These are phyloP conservation scores for Scyliorhinus canicula DNA, from an alignment of 2,797 vertebrate genomes.

Conservation along the genomic window DNA sequence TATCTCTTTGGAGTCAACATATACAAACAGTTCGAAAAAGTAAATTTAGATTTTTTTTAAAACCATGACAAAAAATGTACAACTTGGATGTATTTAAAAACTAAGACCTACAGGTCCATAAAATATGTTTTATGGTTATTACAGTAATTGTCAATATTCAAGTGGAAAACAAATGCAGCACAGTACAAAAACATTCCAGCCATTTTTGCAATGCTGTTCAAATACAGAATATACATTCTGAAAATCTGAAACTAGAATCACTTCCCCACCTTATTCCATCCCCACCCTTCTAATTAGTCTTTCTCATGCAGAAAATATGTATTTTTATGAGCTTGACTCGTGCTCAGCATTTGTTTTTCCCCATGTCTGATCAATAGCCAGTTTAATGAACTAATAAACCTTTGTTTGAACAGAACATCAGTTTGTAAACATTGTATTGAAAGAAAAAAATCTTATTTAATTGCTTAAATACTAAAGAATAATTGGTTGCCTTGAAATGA, in stretches of 20 bases:
- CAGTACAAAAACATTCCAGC: conserved; percentile 37
- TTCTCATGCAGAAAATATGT: neutral
- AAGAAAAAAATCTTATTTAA: neutral
- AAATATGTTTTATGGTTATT: neutral
- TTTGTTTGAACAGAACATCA: neutral
- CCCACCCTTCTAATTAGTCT: neutral
- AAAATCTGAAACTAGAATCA: neutral
- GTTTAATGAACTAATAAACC: neutral
- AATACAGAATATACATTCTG: neutral
- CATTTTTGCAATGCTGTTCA: conserved; percentile 34
- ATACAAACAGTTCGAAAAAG: conserved; percentile 29
- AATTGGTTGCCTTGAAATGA: neutral
- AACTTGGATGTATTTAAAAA: conserved; percentile 33
- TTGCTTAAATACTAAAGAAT: conserved; percentile 21
- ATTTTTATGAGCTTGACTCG: neutral
- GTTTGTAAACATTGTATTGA: conserved; percentile 29
- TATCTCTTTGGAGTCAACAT: conserved; percentile 31
- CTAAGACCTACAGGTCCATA: conserved; percentile 32
- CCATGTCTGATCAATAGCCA: neutral
- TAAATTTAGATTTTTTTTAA: neutral
- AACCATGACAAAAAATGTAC: conserved; percentile 31
- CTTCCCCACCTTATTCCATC: neutral
- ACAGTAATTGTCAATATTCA: conserved; percentile 4
- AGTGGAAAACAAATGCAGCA: conserved; percentile 19
- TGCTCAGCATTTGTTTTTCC: neutral